Base-by-base conservation (phyloP, 2,113 vertebrate genomes). In the Pavo muticus region DNA sequence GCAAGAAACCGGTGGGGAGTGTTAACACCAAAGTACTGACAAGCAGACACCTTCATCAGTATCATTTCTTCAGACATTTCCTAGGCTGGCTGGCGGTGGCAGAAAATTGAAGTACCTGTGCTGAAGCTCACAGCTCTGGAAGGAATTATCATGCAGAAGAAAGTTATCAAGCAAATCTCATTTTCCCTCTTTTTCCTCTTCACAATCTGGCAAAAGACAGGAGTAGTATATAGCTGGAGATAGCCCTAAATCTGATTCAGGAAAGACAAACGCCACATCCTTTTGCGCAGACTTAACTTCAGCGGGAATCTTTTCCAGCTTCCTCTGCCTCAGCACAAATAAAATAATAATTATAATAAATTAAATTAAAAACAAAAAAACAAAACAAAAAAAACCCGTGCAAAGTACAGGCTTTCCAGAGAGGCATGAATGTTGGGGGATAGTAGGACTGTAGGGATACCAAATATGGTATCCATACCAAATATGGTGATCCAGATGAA, bases 371-470 rank as follows among this genome's bases (percentile, higher is more conserved):
- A 47, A 20, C 19, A 45, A 47, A 47, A 47, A 47, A 47, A 47
- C 47, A 47, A 48, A 45, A 45, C 17, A 18, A 45, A 45, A 45
- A 14, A 44, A 15, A 44, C 14, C 44, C 6, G 19, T 2, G 1
- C 29, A 40, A 88, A 44, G 30, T 48, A n/a, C 20, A 78, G 32
- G 12, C 21, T 29, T 87, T 9, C 39, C 45, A 63, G 40, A 14
- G 50, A 0, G 0, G 29, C 21, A 50, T 8, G 19, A 23, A 7
- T 29, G 10, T 13, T 0, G 0, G 50, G 8, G 10, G 2, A 65
- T 7, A 72, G 15, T 1, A 54, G 54, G 18, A 25, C 75, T 91
- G 50, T 20, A 15, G 44, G 30, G 29, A 71, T 42, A 84, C 7
- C 47, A 73, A 7, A 63, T 54, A 35, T 3, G 25, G 59, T 60